Conservation (phyloP, 2,113 vertebrate species). For the Lepus europaeus region DNA sequence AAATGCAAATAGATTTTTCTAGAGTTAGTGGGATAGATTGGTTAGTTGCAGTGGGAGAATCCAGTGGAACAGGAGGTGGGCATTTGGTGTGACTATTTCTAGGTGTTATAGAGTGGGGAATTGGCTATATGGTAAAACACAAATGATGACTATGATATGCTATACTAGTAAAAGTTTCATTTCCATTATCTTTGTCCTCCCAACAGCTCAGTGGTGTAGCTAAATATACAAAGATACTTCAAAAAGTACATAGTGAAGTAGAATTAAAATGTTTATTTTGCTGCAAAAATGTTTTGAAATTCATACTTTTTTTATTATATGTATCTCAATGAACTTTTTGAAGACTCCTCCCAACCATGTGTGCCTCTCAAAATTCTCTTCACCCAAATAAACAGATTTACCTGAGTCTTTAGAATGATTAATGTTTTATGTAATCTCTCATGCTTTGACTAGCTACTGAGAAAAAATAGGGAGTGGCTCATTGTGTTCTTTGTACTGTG, state of each 20-base stretch:
- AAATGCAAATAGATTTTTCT: neutral
- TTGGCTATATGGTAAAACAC: slow-evolving; percentile 6
- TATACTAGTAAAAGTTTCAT: slow-evolving; percentile 36
- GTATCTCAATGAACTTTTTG: too few relatives aligned
- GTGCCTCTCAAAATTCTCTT: too few relatives aligned
- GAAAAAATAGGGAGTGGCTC: neutral
- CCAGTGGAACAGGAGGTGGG: neutral
- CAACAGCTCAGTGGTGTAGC: neutral
- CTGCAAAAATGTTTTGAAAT: too few relatives aligned
- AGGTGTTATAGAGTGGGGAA: neutral
- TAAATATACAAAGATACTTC: neutral
- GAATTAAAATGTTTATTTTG: too few relatives aligned
- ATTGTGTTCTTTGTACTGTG: slow-evolving; percentile 27
- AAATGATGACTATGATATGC: slow-evolving; percentile 12
- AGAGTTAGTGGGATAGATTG: neutral
- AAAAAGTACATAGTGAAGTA: too few relatives aligned
- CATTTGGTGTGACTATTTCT: slow-evolving; percentile 29
- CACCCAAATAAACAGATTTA: neutral
- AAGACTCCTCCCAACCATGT: too few relatives aligned
- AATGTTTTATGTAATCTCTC: slow-evolving; percentile 27
- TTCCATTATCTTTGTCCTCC: slow-evolving; percentile 41
- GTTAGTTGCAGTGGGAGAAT: slow-evolving; percentile 20
- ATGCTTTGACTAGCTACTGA: slow-evolving; percentile 40
- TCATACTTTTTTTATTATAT: too few relatives aligned
- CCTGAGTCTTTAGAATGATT: neutral